These are phyloP conservation scores for Drosophila subsilvestris DNA, from an alignment of 2,888 invertebrate species.

Conservation along the genomic window DNA sequence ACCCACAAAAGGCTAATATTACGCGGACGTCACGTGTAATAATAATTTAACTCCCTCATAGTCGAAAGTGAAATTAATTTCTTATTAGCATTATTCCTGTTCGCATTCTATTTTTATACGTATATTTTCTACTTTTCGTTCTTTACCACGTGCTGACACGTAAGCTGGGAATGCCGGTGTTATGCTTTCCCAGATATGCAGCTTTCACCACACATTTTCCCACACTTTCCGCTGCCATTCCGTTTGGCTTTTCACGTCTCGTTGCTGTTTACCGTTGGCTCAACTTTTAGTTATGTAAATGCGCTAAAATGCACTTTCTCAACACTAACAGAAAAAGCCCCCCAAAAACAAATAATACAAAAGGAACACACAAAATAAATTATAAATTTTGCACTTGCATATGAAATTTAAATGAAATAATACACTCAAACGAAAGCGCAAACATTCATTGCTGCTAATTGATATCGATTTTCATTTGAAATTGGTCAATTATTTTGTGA, in stretches of 20 bases:
- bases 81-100: background rate
- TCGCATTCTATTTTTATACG: conserved; percentile 7
- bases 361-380: conserved; percentile 17
- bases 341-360: background rate
- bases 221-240: conserved; percentile 8
- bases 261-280: conserved; percentile 25
- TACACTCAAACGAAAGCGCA: no score
- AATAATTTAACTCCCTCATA: conserved; percentile 45
- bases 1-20: conserved; percentile 29
- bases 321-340: conserved; percentile 26
- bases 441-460: background rate
- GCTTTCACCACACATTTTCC: conserved; percentile 3
- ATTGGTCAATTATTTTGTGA: no score
- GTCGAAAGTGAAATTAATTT: conserved; percentile 26
- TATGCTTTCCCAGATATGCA: conserved; percentile 8
- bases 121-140: conserved; percentile 28
- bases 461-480: background rate
- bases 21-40: conserved; percentile 59
- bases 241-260: conserved; percentile 1
- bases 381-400: conserved; percentile 37
- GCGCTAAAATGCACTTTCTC: conserved; percentile 55
- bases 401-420: background rate
- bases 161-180: conserved; percentile 22
- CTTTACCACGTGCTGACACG: conserved; percentile 64
- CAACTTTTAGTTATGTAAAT: conserved; percentile 69